These are phyloP conservation scores for Esperia sulphurella DNA, from an alignment of 2,888 invertebrate genomes.

Conservation along the genomic window DNA sequence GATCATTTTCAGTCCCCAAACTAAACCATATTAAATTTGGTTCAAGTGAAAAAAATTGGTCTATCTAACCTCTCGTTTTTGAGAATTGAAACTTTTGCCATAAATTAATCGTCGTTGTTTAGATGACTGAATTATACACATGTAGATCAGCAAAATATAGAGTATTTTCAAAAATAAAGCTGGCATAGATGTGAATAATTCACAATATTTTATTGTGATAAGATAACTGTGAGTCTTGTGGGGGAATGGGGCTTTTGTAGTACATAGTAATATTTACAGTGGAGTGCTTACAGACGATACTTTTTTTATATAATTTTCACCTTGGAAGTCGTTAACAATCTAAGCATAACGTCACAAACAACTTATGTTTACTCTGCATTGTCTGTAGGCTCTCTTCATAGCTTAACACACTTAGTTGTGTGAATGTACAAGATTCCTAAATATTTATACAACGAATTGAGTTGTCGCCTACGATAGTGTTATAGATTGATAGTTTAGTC, in stretches of 20 bases:
- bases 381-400: slow-evolving; percentile 4
- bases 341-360: too few species aligned
- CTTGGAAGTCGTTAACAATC: neutral
- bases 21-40: too few species aligned
- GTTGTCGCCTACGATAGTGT: slow-evolving; percentile 6
- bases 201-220: neutral
- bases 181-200: neutral
- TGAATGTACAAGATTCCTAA: slow-evolving; percentile 42
- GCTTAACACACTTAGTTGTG: slow-evolving; percentile 2
- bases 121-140: too few species aligned
- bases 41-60: too few species aligned
- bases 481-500: slow-evolving; percentile 33
- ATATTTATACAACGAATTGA: slow-evolving; percentile 28
- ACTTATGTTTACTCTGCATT: neutral
- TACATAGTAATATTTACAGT: neutral
- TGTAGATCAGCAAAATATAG: too few species aligned
- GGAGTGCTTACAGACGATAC: neutral
- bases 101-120: too few species aligned
- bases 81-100: too few species aligned
- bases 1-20: too few species aligned
- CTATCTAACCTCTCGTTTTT: too few species aligned
- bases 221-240: neutral
- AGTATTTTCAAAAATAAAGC: neutral
- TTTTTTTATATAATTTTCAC: neutral
- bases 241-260: neutral